Evolutionary conservation across 1,140 invertebrate species (phyloP), one percentile per base, ranked within the genome.

Genomic region (Zaprionus capensis): DNA sequence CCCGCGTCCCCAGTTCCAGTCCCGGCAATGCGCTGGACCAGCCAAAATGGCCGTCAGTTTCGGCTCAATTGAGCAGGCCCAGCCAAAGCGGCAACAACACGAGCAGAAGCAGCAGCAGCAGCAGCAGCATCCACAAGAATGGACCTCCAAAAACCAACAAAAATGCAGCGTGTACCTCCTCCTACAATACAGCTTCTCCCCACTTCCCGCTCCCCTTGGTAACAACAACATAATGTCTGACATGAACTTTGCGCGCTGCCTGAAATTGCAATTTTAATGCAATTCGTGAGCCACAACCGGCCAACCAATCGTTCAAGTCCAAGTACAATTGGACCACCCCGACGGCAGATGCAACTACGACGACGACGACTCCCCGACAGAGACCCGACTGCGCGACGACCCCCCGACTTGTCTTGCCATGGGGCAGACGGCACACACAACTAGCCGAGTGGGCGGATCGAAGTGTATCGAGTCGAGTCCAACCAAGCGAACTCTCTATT

Each of bases 181-280:
- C 85, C 82, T 86, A 85, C 78, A 75, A 67, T 56, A 24, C 64
- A 6, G 64, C 68, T 14, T 7, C 53, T 4, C 5, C 24, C 51
- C 53, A 12, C 22, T 5, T 9, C n/a, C n/a, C n/a, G 2, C 41
- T 2, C n/a, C 7, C n/a, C 7, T n/a, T 46, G 41, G 41, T 46
- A 46, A 46, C 41, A 46, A 46, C 65, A 87, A 87, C 83, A 87
- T 87, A 88, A 87, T 88, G 87, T 86, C 80, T 80, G 81, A 91
- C 88, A 91, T 91, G 90, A 91, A 91, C 90, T 91, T 83, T 91
- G 84, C 80, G 82, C 82, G 81, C 88, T 88, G 84, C 71, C 84
- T 91, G 82, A 91, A 91, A 91, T 91, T 91, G 85, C 90, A 91
- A 90, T 91, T 91, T 91, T 91, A 91, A 91, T 91, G 90, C 90